phyloP scores from a whole-genome alignment of 2,888 invertebrate genomes.

The Hydrotaea diabolus region DNA sequence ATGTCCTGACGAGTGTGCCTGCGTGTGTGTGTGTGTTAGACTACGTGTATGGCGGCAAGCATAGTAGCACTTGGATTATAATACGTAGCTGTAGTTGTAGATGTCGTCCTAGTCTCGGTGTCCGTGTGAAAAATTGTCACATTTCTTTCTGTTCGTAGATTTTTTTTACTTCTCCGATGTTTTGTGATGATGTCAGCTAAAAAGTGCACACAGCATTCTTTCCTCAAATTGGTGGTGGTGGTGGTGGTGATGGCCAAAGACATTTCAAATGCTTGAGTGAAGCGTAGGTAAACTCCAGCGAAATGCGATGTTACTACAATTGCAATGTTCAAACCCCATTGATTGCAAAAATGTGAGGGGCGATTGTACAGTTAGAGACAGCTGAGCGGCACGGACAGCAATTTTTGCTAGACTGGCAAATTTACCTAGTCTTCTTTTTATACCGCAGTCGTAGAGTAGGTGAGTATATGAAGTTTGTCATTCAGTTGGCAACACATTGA shows the following conservation, averaged over 20 bases:
- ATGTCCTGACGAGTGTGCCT: neutral
- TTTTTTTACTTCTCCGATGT: neutral
- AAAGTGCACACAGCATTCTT: conserved; percentile 49
- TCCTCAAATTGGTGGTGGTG: conserved; percentile 51
- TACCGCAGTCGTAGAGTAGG: neutral
- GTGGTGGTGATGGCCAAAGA: conserved; percentile 49
- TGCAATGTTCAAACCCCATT: conserved; percentile 35
- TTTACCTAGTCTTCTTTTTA: neutral
- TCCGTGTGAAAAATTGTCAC: conserved; percentile 62
- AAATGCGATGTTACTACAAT: conserved; percentile 44
- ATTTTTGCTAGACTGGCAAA: conserved; percentile 23
- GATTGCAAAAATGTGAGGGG: neutral
- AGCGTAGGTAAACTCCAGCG: conserved; percentile 44
- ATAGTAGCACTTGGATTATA: conserved; percentile 20
- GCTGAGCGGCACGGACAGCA: neutral
- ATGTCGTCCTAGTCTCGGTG: conserved; percentile 46
- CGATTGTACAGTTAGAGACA: too few relatives aligned
- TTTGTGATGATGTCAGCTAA: conserved; percentile 64
- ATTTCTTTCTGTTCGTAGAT: neutral
- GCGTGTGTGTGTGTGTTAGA: neutral
- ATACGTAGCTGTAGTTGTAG: conserved; percentile 29
- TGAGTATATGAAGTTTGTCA: neutral
- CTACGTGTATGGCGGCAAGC: neutral
- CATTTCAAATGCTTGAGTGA: conserved; percentile 54
- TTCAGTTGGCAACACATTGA: neutral